A percentile compares a stretch with the other conserved stretches of the same genome.
Conservation (phyloP, 2,113 vertebrate species). For the Arizona elegans region DNA sequence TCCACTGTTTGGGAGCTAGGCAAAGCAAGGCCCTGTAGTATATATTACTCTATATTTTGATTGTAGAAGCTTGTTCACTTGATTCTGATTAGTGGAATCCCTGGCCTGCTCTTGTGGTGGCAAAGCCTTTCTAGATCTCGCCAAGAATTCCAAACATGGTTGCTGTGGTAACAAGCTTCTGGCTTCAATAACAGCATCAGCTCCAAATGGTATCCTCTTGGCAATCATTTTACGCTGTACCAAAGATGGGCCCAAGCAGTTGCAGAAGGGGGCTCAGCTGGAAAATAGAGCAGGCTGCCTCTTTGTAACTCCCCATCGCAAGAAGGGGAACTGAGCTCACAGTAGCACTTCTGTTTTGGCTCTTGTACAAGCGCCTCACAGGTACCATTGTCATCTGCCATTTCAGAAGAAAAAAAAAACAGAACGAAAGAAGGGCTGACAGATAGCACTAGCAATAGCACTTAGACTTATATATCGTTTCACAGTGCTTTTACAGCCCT, state of each 20-base stretch:
- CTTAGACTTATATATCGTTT: too few relatives aligned
- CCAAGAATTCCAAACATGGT: neutral
- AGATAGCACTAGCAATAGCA: too few relatives aligned
- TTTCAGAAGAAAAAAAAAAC: neutral
- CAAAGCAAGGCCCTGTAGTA: neutral
- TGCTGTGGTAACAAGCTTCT: constrained; percentile 40
- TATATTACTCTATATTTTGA: neutral
- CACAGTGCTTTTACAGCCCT: too few relatives aligned
- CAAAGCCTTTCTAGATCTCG: neutral
- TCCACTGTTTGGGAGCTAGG: neutral
- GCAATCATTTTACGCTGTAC: neutral
- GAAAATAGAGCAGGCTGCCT: neutral
- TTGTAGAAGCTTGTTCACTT: too few relatives aligned
- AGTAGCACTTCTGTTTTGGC: neutral
- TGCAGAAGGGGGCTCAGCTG: neutral
- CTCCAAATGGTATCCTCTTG: neutral
- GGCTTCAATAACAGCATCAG: neutral
- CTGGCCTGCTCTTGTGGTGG: neutral
- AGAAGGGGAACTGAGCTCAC: neutral
- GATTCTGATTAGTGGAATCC: neutral
- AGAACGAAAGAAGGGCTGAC: neutral
- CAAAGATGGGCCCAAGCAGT: neutral
- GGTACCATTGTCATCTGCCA: neutral
- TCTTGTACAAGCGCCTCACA: neutral
- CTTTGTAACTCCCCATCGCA: neutral